Percentiles rank a stretch among this genome's conserved stretches.
Conservation (phyloP, 2,797 vertebrate species). For the Delichon dasypus region DNA sequence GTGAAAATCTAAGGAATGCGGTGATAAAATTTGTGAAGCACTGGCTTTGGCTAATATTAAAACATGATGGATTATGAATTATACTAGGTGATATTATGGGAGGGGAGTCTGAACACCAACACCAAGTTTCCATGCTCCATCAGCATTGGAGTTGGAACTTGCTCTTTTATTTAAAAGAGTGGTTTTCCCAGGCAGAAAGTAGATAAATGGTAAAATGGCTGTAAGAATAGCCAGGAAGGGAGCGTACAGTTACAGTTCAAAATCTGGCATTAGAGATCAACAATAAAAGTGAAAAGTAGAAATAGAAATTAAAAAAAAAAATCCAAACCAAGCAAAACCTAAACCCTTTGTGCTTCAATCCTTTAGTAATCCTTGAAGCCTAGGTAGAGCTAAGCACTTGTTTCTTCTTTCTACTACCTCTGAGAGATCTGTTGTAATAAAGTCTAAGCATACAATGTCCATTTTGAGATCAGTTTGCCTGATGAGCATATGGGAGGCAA, state of each 20-base stretch:
- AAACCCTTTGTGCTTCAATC: neutral
- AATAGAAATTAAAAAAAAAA: neutral
- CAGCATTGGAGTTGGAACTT: neutral
- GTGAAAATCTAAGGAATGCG: neutral
- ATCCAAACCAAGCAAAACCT: neutral
- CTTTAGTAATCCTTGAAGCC: neutral
- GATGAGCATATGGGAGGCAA: neutral
- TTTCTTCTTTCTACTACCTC: neutral
- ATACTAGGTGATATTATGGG: neutral
- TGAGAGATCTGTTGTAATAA: neutral
- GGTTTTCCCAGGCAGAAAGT: neutral
- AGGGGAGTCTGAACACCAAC: neutral
- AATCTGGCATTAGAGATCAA: neutral
- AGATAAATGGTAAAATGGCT: neutral
- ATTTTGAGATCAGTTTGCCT: slow-evolving; percentile 10
- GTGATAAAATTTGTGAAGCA: neutral
- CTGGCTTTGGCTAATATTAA: neutral
- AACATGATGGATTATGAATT: neutral
- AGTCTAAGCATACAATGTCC: neutral
- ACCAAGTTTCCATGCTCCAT: neutral
- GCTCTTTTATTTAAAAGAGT: neutral
- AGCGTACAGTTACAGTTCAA: neutral
- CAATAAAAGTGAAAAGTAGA: neutral
- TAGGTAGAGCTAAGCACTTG: neutral
- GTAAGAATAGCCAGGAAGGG: neutral